Percentiles rank a stretch among this genome's conserved stretches.
Evolutionary conservation across 2,888 invertebrate species (phyloP).

Genomic region (Serripes groenlandicus): DNA sequence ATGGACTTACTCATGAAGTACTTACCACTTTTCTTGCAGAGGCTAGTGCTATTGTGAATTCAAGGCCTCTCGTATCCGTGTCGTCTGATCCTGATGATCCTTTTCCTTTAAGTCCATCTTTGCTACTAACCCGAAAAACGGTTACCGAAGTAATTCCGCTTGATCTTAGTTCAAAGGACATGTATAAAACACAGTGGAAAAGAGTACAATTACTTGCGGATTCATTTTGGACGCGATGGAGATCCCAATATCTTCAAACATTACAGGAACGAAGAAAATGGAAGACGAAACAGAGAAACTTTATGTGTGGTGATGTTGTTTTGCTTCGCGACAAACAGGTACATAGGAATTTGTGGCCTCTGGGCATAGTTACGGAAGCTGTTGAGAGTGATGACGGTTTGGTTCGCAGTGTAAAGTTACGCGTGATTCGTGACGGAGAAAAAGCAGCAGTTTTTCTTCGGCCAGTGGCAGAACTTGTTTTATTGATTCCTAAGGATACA

Average conservation of each 20-base stretch:
- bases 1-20: constrained; percentile 33
- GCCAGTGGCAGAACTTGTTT: too few species aligned
- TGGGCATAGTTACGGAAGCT: background rate
- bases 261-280: background rate
- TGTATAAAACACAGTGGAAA: background rate
- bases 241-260: background rate
- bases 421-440: background rate
- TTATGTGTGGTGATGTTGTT: background rate
- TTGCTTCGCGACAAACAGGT: background rate
- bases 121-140: background rate
- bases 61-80: constrained; percentile 16
- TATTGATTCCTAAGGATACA: too few species aligned
- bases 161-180: background rate
- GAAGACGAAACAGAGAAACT: background rate
- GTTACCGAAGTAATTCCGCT: background rate
- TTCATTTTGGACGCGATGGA: background rate
- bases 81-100: constrained; percentile 18
- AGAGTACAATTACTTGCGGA: background rate
- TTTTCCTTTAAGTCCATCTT: background rate
- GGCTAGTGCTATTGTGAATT: constrained; percentile 31
- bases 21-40: constrained; percentile 36
- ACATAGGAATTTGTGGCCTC: background rate
- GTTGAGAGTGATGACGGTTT: background rate
- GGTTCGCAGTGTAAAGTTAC: background rate
- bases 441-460: too few species aligned